These are phyloP conservation scores for Ormia ochracea DNA, from an alignment of 2,888 invertebrate genomes.

Conservation along the genomic window DNA sequence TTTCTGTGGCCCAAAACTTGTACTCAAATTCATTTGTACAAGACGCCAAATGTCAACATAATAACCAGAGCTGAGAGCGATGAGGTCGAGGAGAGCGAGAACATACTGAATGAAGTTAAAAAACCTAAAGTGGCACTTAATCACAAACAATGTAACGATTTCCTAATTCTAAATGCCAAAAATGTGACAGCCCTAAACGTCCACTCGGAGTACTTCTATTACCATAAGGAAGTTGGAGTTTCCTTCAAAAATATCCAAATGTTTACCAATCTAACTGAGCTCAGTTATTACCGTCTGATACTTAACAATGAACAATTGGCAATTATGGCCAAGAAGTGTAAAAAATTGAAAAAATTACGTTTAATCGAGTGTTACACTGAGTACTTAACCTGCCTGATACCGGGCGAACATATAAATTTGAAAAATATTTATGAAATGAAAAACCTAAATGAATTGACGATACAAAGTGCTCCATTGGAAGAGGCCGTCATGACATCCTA, in stretches of 20 bases:
- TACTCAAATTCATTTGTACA: slow-evolving; percentile 3
- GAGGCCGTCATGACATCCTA: background rate
- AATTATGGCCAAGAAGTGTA: slow-evolving; percentile 2
- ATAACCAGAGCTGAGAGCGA: background rate
- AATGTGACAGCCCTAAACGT: slow-evolving; percentile 23
- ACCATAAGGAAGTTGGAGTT: slow-evolving; percentile 12
- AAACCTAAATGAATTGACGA: slow-evolving; percentile 1
- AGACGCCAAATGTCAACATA: slow-evolving; percentile 49
- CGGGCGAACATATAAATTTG: slow-evolving; percentile 43
- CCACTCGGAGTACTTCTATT: slow-evolving; percentile 35
- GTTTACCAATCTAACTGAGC: slow-evolving; percentile 25
- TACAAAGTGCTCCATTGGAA: background rate
- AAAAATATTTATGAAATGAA: slow-evolving; percentile 22
- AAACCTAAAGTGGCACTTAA: slow-evolving; percentile 15
- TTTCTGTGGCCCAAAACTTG: slow-evolving; percentile 42
- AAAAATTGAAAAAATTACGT: slow-evolving; percentile 36
- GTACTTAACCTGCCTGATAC: slow-evolving; percentile 19
- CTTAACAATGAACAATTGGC: slow-evolving; percentile 20
- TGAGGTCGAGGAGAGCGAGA: background rate
- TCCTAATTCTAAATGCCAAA: slow-evolving; percentile 27
- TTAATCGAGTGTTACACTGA: slow-evolving; percentile 36
- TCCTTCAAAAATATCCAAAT: slow-evolving; percentile 35
- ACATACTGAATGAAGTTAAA: background rate
- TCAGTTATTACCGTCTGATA: slow-evolving; percentile 41
- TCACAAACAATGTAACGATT: slow-evolving; percentile 8